Conservation (phyloP, 1,140 invertebrate genomes). For the Ceratina calcarata region DNA sequence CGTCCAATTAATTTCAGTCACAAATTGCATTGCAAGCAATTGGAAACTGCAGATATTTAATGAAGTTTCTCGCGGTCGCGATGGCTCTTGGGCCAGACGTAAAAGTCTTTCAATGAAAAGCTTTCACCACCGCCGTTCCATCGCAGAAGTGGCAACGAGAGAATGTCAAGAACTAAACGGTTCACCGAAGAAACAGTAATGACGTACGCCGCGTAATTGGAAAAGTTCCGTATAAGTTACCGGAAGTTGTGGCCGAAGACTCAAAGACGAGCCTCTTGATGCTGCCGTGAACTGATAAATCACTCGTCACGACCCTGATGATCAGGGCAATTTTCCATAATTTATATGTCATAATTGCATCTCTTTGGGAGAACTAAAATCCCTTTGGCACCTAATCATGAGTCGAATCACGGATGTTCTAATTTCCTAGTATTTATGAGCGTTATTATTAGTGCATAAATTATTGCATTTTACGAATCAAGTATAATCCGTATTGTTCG, state of each 20-base stretch:
- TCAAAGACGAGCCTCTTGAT: slow-evolving; percentile 45
- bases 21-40: slow-evolving; percentile 1
- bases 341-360: slow-evolving; percentile 12
- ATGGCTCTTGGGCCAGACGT: neutral
- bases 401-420: too few relatives aligned
- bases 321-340: neutral
- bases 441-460: too few relatives aligned
- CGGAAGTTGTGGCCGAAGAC: slow-evolving; percentile 53
- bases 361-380: neutral
- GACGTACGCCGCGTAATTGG: slow-evolving; percentile 64
- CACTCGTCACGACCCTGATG: slow-evolving; percentile 20
- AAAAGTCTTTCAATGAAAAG: slow-evolving; percentile 42
- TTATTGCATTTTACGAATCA: too few relatives aligned
- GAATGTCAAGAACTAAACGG: slow-evolving; percentile 50
- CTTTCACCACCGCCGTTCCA: neutral
- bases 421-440: too few relatives aligned
- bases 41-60: slow-evolving; percentile 23
- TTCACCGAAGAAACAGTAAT: slow-evolving; percentile 49
- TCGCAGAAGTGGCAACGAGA: slow-evolving; percentile 33
- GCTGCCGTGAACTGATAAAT: slow-evolving; percentile 50
- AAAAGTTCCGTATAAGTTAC: slow-evolving; percentile 66
- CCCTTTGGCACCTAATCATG: neutral
- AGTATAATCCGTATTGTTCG: too few relatives aligned
- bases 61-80: slow-evolving; percentile 26
- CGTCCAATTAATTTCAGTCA: slow-evolving; percentile 22